These are phyloP conservation scores for Gonocerus acuteangulatus DNA, from an alignment of 2,888 invertebrate species.

Conservation along the genomic window DNA sequence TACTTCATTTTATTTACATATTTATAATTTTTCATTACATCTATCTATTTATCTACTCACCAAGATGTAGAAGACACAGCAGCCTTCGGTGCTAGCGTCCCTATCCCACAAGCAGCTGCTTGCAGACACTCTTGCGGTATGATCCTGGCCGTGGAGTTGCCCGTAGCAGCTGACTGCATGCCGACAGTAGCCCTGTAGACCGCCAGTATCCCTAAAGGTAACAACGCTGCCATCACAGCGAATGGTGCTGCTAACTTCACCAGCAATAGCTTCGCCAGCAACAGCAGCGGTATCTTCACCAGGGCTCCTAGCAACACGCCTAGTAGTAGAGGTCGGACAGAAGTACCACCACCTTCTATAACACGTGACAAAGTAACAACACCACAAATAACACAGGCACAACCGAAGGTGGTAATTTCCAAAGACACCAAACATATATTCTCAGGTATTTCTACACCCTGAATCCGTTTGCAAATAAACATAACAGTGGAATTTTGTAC, in stretches of 20 bases:
- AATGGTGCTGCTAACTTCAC: constrained; percentile 37
- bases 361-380: no score
- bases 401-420: no score
- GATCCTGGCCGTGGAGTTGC: background rate
- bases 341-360: background rate
- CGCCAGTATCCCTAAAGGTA: constrained; percentile 30
- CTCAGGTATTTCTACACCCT: no score
- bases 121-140: background rate
- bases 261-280: constrained; percentile 28
- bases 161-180: background rate
- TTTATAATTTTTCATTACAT: no score
- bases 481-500: no score
- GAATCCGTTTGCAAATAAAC: no score
- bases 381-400: background rate
- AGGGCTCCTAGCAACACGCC: constrained; percentile 14
- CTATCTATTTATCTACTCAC: background rate
- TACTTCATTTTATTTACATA: no score
- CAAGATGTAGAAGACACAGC: background rate
- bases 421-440: no score
- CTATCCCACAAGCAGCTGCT: background rate
- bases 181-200: background rate
- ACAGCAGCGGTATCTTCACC: constrained; percentile 17
- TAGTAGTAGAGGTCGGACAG: constrained; percentile 2
- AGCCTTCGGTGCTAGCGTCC: constrained; percentile 2
- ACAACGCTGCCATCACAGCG: constrained; percentile 35